A percentile compares a stretch with the other conserved stretches of the same genome.
These are phyloP conservation scores for Caracal caracal DNA, from an alignment of 2,113 vertebrate species.

Conservation along the genomic window DNA sequence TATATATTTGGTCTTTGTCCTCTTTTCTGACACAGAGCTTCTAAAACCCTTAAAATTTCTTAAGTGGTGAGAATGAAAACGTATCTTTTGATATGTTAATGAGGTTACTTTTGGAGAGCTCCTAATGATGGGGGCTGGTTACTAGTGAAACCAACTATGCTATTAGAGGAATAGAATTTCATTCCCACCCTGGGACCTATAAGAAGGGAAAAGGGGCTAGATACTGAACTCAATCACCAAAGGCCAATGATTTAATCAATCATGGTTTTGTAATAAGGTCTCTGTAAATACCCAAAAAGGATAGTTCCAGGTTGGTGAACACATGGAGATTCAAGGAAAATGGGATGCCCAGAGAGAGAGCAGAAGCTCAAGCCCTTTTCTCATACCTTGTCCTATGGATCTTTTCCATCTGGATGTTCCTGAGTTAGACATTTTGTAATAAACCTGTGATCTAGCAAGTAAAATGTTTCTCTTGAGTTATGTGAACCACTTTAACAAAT, in stretches of 20 bases:
- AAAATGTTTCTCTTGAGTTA: neutral
- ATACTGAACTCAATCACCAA: neutral
- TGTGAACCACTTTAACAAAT: neutral
- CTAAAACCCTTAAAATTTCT: neutral
- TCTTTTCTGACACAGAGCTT: neutral
- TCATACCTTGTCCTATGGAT: neutral
- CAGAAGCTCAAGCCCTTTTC: neutral
- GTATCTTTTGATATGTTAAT: neutral
- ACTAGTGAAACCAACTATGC: neutral
- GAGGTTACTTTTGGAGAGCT: neutral
- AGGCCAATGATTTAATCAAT: neutral
- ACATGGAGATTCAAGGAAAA: neutral
- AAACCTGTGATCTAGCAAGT: neutral
- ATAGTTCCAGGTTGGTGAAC: neutral
- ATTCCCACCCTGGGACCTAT: neutral
- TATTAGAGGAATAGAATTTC: neutral
- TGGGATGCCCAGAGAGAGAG: neutral
- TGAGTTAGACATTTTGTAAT: neutral
- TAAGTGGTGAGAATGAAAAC: neutral
- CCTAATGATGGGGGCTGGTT: neutral
- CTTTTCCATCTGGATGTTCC: neutral
- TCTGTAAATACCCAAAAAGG: neutral
- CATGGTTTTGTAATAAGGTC: neutral
- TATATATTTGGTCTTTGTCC: neutral
- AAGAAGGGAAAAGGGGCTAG: neutral